Base-by-base conservation (phyloP, 1,140 invertebrate genomes). In the Lordiphosa mommai region DNA sequence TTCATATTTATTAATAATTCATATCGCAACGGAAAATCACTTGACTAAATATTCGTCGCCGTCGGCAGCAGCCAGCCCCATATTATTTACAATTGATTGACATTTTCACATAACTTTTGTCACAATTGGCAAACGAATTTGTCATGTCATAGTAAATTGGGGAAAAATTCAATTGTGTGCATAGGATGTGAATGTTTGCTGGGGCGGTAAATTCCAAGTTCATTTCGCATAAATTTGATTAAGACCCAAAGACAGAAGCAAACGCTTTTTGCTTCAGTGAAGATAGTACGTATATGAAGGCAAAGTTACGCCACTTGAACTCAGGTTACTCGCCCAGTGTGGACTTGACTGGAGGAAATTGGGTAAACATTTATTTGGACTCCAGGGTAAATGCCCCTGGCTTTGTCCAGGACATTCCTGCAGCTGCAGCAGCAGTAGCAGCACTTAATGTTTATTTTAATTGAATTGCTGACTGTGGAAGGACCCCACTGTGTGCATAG, bases 371-470 rank as follows among this genome's bases (percentile, higher is more conserved):
- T 43, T 43, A 43, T 43, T 43, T 43, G 40, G 27, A 27, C 17
- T 41, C 7, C n/a, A 23, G 17, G 16, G 17, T 23, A 23, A 23
- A 34, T n/a, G 9, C n/a, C 5, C n/a, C 3, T 10, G 40, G 20
- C 20, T 23, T 43, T 27, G 40, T 23, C 27, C 12, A 13, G 16
- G 37, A 40, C 37, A 40, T 40, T 40, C 37, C 37, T 40, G 37
- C 12, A 6, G 10, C 23, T 20, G 17, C 16, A 20, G 38, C 10
- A 10, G 5, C 17, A 12, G 38, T 6, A 27, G 40, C 40, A 29
- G 40, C 40, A 27, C 40, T 43, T 43, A 43, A 43, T 43, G 40
- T 43, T 27, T 43, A 43, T 43, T 43, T 43, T 43, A 43, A 43
- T 43, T 43, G 40, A 43, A 43, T 41, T 41, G 38, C 23, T 41